Evolutionary conservation across 2,113 vertebrate genomes (phyloP).

Genomic region (Heterochromis multidens): DNA sequence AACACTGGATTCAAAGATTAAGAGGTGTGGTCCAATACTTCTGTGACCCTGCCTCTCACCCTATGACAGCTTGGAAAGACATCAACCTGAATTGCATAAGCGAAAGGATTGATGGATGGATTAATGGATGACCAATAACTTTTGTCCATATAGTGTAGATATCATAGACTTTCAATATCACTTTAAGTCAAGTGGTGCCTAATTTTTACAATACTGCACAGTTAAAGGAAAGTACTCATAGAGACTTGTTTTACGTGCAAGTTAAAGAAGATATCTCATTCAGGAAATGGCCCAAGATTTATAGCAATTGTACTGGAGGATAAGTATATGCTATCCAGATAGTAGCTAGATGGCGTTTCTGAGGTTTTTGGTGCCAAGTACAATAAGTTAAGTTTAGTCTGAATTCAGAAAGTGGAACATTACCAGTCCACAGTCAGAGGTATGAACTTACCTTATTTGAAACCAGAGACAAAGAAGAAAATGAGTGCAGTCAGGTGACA

Average conservation of each 20-base stretch:
- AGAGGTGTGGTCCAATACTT: not conserved
- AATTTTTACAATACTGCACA: not conserved
- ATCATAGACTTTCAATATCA: not conserved
- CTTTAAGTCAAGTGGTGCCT: not conserved
- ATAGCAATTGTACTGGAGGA: not conserved
- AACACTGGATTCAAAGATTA: not conserved
- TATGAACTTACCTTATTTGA: not conserved
- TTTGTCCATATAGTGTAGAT: not conserved
- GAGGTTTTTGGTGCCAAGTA: not conserved
- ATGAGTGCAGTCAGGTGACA: not conserved
- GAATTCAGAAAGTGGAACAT: not conserved
- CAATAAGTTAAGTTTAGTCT: not conserved
- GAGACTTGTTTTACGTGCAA: not conserved
- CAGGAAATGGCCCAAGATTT: not conserved
- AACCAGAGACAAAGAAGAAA: not conserved
- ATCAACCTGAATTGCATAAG: not conserved
- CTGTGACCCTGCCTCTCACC: not conserved
- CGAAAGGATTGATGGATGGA: not conserved
- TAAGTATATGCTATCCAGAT: not conserved
- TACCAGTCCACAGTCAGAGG: not conserved
- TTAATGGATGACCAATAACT: not conserved
- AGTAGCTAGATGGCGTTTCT: not conserved
- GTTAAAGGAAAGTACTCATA: not conserved
- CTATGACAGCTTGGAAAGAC: not conserved
- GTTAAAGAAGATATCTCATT: not conserved